These are phyloP conservation scores for Numenius arquata DNA, from an alignment of 2,113 vertebrate genomes.

Conservation along the genomic window DNA sequence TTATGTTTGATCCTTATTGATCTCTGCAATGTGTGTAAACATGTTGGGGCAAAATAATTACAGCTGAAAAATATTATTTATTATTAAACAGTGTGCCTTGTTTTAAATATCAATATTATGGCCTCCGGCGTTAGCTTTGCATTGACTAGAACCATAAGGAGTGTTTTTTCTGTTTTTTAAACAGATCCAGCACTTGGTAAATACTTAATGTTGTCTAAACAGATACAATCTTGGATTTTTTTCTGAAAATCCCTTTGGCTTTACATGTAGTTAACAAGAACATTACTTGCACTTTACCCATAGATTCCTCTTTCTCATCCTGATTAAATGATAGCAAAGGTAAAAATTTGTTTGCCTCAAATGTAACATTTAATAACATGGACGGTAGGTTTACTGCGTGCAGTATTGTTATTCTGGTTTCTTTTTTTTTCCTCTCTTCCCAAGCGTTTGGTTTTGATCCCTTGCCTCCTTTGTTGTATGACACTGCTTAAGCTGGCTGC, in stretches of 20 bases:
- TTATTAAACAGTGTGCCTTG: neutral
- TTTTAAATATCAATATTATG: slow-evolving; percentile 3
- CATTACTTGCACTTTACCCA: neutral
- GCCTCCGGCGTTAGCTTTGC: neutral
- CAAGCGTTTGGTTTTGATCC: neutral
- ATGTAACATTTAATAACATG: neutral
- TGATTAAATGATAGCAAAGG: neutral
- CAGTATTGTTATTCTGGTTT: neutral
- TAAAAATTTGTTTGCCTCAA: neutral
- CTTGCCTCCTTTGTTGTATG: neutral
- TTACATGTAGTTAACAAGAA: neutral
- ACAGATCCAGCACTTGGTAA: neutral
- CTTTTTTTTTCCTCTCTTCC: neutral
- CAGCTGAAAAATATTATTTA: neutral
- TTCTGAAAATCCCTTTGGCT: neutral
- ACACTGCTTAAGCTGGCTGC: neutral
- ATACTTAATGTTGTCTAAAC: neutral
- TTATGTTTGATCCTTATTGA: neutral
- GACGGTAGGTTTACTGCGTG: neutral
- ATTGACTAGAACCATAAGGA: neutral
- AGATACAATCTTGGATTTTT: neutral
- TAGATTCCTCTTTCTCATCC: neutral
- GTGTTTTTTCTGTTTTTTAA: neutral
- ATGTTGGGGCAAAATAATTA: neutral
- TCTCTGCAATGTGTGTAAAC: neutral